phyloP scores from a whole-genome alignment of 2,888 invertebrate species.

The Perizoma flavofasciatum region DNA sequence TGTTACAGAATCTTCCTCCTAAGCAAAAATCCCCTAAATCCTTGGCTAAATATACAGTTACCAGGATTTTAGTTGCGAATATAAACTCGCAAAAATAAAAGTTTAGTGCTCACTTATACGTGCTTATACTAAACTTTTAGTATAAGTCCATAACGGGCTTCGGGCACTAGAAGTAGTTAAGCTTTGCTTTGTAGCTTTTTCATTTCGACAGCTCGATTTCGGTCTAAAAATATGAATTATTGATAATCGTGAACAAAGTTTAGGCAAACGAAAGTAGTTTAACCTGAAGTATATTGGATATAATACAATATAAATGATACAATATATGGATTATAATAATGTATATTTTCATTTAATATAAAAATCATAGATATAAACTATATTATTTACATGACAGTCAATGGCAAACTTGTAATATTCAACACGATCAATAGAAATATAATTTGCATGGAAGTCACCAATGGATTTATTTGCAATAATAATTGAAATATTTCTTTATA shows the following conservation, averaged over 20 bases:
- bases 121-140: no score
- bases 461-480: constrained; percentile 17
- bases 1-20: no score
- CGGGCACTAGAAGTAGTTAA: no score
- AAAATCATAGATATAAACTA: constrained; percentile 78
- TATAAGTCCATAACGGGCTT: no score
- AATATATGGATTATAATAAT: constrained; percentile 56
- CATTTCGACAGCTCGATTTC: not conserved
- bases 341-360: constrained; percentile 80
- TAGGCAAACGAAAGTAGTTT: no score
- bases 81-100: no score
- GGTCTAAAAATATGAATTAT: not conserved
- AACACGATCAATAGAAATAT: constrained; percentile 47
- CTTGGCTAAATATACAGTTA: no score
- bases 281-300: no score
- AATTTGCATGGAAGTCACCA: constrained; percentile 35
- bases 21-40: no score
- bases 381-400: constrained; percentile 79
- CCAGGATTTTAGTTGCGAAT: no score
- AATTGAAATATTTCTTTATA: constrained; percentile 3
- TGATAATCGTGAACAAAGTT: not conserved
- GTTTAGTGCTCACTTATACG: no score
- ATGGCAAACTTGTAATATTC: constrained; percentile 74
- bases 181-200: no score
- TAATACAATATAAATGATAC: constrained; percentile 42